Evolutionary conservation across 2,888 invertebrate genomes (phyloP).

Genomic region (Drosophila flavopinicola): DNA sequence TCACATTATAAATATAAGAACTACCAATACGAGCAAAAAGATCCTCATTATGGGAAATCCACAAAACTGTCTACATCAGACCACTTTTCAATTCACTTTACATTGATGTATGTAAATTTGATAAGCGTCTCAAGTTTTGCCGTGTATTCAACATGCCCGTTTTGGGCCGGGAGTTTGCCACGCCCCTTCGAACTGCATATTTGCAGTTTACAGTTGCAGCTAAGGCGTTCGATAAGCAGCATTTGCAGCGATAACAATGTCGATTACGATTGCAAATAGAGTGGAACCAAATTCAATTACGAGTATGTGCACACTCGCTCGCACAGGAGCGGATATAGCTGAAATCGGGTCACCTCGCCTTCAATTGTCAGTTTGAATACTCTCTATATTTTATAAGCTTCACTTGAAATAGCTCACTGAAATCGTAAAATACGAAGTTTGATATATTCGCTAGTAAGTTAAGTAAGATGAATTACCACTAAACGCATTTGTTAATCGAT

Average conservation of each 20-base stretch:
- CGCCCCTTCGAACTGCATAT: constrained; percentile 8
- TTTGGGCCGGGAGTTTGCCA: neutral
- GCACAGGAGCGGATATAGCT: constrained; percentile 37
- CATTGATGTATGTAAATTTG: too few species aligned
- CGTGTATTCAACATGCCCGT: neutral
- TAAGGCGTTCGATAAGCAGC: too few species aligned
- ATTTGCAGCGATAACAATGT: constrained; percentile 31
- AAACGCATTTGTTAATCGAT: neutral
- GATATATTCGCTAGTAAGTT: neutral
- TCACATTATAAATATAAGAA: too few species aligned
- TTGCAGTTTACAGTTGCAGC: constrained; percentile 3
- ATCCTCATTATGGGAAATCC: too few species aligned
- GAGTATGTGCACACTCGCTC: neutral
- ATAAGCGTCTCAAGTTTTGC: neutral
- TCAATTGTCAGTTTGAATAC: neutral
- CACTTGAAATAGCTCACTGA: neutral
- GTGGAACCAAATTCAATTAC: constrained; percentile 28
- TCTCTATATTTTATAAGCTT: neutral
- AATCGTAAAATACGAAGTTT: too few species aligned
- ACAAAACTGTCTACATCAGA: too few species aligned
- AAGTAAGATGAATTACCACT: neutral
- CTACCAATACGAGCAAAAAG: too few species aligned
- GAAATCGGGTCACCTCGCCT: constrained; percentile 1
- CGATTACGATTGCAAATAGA: constrained; percentile 46
- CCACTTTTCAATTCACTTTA: too few species aligned